Evolutionary conservation across 37 sponge, comb jelly and placozoan species (phyloP).

Genomic region (Bolinopsis microptera): DNA sequence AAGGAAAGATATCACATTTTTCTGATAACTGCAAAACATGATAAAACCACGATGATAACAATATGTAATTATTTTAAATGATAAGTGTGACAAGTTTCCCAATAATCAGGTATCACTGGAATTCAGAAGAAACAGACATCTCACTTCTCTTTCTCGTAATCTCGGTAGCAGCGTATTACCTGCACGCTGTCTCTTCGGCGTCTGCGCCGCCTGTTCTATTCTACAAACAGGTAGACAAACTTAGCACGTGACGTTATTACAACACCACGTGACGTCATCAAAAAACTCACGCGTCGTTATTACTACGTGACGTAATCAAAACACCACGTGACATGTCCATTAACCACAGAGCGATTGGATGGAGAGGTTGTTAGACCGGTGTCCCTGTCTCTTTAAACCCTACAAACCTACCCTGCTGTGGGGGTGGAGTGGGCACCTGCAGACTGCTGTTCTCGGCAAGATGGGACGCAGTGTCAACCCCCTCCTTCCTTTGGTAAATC

Average conservation of each 20-base stretch:
- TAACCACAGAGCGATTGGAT: not conserved
- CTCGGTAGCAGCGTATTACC: not conserved
- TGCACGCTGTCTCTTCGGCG: not conserved
- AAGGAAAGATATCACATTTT: no score
- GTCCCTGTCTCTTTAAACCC: not conserved
- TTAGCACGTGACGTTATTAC: not conserved
- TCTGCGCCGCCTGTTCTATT: not conserved
- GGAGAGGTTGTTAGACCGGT: constrained; percentile 9
- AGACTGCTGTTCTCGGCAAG: constrained; percentile 74
- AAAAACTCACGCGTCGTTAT: not conserved
- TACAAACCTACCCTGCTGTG: constrained; percentile 84
- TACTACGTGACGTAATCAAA: not conserved
- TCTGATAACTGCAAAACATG: no score
- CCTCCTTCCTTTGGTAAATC: constrained; percentile 4
- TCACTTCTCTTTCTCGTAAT: not conserved
- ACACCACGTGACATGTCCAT: not conserved
- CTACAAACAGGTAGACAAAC: constrained; percentile 39
- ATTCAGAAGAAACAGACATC: not conserved
- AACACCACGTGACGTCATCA: not conserved
- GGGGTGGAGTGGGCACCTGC: constrained; percentile 85
- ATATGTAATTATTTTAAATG: no score
- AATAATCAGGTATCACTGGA: not conserved
- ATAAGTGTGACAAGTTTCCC: not conserved
- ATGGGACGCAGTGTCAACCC: constrained; percentile 68
- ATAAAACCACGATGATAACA: no score